Evolutionary conservation across 2,888 invertebrate species (phyloP), one percentile per base, ranked within the genome.

Genomic region (Chymomyza caudatula): DNA sequence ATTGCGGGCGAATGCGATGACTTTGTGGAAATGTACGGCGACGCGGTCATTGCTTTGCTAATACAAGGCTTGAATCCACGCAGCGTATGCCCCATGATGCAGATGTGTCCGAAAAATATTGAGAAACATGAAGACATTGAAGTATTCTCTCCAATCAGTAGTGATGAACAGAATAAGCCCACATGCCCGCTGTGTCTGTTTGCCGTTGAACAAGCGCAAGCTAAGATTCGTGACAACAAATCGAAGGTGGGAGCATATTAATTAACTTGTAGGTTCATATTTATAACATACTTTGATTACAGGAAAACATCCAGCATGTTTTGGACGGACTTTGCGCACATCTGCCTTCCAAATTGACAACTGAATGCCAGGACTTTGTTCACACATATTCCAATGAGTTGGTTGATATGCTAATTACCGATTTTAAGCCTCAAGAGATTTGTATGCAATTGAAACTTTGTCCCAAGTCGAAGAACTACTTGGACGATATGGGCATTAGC

Each of bases 151-250:
- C 87, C 88, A 1, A 57, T 80, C 86, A 63, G 86, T 86, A 62
- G 81, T 5, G 73, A 83, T 29, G 78, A 88, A 0, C 89, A 90
- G 60, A 92, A 93, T 58, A 94, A 94, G 77, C 92, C 93, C 17
- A 94, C 93, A 79, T 97, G 97, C 86, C 95, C 96, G 0, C 91
- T 97, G 6, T 98, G 98, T 85, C 92, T 97, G 66, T 94, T 96
- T 88, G 96, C 96, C 3, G 93, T 97, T 0, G 92, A 94, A 64
- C 93, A 96, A 89, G 90, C 97, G n/a, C 94, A 96, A 85, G 91
- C 92, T 42, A 92, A 93, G 89, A 92, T 97, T 11, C 93, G 94
- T 85, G 92, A 94, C 71, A 93, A 96, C 78, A 94, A 93, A 85
- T 95, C 95, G 29, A 94, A 95, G 93, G 95, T 95, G 89, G 87